phyloP scores from a whole-genome alignment of 2,888 invertebrate genomes.

The Eudemis profundana region DNA sequence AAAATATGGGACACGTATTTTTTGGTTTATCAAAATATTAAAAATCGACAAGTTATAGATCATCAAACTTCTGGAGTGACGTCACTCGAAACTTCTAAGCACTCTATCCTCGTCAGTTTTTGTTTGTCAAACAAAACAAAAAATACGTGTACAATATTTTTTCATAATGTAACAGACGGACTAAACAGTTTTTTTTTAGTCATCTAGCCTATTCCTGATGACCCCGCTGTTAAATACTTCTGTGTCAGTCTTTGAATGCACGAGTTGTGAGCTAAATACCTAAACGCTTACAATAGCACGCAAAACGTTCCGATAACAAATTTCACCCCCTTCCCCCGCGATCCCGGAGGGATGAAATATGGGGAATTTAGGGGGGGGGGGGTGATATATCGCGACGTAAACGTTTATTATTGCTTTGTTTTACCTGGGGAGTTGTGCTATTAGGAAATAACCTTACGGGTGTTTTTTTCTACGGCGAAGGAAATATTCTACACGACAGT shows the following conservation, averaged over 20 bases:
- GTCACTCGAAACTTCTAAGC: too few species aligned
- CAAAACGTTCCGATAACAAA: constrained; percentile 13
- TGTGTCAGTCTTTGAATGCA: neutral
- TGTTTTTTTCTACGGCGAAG: neutral
- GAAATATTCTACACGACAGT: too few species aligned
- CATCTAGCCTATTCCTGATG: too few species aligned
- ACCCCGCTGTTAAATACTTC: neutral
- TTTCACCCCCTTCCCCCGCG: neutral
- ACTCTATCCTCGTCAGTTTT: too few species aligned
- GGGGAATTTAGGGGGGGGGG: neutral
- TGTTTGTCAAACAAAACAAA: too few species aligned
- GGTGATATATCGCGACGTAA: constrained; percentile 3
- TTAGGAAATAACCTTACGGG: neutral
- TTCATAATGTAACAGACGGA: too few species aligned
- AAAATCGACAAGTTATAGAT: too few species aligned
- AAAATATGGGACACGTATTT: too few species aligned
- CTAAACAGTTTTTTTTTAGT: too few species aligned
- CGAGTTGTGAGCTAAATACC: constrained; percentile 12
- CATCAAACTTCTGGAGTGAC: too few species aligned
- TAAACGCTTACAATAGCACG: constrained; percentile 7
- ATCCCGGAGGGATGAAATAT: constrained; percentile 2
- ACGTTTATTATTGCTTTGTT: constrained; percentile 5
- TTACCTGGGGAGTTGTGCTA: neutral
- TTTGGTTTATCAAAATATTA: too few species aligned
- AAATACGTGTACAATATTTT: too few species aligned